Percentiles rank a stretch among this genome's conserved stretches.
phyloP scores from a whole-genome alignment of 2,797 vertebrate genomes.

The Acomys russatus region DNA sequence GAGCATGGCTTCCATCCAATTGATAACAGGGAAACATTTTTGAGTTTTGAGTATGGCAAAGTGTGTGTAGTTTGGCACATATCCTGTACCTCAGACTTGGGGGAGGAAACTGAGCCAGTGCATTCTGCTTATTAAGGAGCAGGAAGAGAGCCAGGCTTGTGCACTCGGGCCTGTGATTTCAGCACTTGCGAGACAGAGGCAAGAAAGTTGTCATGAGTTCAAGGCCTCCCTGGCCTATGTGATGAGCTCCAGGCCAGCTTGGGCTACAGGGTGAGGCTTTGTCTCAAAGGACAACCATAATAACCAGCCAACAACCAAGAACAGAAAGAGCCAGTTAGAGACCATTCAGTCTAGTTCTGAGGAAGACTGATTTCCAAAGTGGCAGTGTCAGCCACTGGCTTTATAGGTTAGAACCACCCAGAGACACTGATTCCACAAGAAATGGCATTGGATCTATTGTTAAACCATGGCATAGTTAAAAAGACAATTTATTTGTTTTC shows the following conservation, averaged over 20 bases:
- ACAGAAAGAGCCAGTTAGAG: not conserved
- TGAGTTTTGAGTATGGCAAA: not conserved
- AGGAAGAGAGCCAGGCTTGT: not conserved
- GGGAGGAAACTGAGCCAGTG: not conserved
- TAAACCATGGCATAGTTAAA: not conserved
- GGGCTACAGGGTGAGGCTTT: not conserved
- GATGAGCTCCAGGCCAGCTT: not conserved
- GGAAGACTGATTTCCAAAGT: not conserved
- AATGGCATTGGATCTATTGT: not conserved
- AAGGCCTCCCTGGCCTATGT: not conserved
- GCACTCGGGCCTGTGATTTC: not conserved
- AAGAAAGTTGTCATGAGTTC: not conserved
- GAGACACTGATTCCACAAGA: not conserved
- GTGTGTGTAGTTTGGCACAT: not conserved
- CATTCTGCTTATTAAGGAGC: not conserved
- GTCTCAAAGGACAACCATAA: not conserved
- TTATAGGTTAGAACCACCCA: slow-evolving; percentile 33
- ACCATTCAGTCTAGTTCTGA: not conserved
- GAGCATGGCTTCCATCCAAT: not conserved
- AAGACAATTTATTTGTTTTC: not conserved
- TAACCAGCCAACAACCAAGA: not conserved
- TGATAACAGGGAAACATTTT: not conserved
- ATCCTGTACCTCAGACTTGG: not conserved
- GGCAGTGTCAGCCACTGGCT: not conserved
- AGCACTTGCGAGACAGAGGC: not conserved